These are phyloP conservation scores for Clinocottus analis DNA, from an alignment of 2,113 vertebrate species.

Conservation along the genomic window DNA sequence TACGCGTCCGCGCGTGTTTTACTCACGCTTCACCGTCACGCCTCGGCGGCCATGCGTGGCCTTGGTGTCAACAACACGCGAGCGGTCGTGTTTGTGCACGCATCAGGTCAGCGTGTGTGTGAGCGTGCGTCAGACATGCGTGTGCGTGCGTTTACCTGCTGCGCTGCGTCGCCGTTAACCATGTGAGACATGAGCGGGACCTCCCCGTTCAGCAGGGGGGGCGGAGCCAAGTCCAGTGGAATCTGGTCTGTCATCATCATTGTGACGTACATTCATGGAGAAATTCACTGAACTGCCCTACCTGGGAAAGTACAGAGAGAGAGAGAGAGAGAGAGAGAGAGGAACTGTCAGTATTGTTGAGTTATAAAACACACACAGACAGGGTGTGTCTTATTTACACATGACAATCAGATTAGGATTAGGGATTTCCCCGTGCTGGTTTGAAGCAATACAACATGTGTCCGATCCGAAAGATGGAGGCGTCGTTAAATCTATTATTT, in stretches of 20 bases:
- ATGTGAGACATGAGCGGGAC: slow-evolving; percentile 96
- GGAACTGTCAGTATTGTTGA: neutral
- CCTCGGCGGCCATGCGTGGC: slow-evolving; percentile 36
- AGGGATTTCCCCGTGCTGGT: neutral
- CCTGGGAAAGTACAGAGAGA: slow-evolving; percentile 82
- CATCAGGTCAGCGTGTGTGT: neutral
- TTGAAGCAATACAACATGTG: neutral
- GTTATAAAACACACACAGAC: neutral
- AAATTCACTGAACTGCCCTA: slow-evolving; percentile 90
- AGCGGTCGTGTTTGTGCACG: slow-evolving; percentile 7
- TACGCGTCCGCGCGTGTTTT: neutral
- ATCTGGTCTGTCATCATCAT: slow-evolving; percentile 99
- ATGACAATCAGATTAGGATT: neutral
- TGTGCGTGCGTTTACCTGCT: slow-evolving; percentile 88
- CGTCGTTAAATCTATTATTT: no score
- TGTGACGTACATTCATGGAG: slow-evolving; percentile 99
- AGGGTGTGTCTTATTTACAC: neutral
- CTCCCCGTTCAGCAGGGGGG: slow-evolving; percentile 94
- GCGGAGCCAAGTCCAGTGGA: slow-evolving; percentile 96
- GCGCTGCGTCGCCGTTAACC: slow-evolving; percentile 94
- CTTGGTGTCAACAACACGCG: slow-evolving; percentile 11
- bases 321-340: neutral
- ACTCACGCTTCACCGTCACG: slow-evolving; percentile 4
- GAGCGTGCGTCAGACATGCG: neutral
- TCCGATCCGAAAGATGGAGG: no score